Evolutionary conservation across 2,888 invertebrate genomes (phyloP).

Genomic region (Blomia tropicalis): DNA sequence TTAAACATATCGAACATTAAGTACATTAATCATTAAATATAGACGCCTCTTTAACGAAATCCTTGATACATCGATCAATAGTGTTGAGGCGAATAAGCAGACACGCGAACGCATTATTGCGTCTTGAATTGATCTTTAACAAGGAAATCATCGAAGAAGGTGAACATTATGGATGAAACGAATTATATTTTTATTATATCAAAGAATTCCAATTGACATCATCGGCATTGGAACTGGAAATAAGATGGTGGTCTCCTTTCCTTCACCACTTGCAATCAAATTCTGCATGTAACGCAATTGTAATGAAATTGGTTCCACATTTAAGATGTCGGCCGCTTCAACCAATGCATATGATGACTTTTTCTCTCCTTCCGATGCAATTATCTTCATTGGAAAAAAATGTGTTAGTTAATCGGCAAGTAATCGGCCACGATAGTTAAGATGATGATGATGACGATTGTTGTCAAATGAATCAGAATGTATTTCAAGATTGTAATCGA

Average conservation of each 20-base stretch:
- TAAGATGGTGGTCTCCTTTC: conserved; percentile 75
- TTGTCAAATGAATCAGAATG: too few relatives aligned
- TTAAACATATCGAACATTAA: too few relatives aligned
- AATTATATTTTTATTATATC: too few relatives aligned
- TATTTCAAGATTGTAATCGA: neutral
- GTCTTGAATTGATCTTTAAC: too few relatives aligned
- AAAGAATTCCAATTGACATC: neutral
- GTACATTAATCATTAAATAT: too few relatives aligned
- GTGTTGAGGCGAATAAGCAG: too few relatives aligned
- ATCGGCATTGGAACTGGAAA: conserved; percentile 13
- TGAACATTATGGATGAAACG: neutral
- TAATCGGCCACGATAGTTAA: neutral
- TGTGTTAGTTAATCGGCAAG: neutral
- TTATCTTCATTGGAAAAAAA: conserved; percentile 45
- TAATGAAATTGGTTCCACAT: conserved; percentile 33
- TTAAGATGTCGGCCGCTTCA: conserved; percentile 40
- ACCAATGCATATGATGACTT: conserved; percentile 55
- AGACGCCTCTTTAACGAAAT: too few relatives aligned
- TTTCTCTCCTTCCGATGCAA: conserved; percentile 90
- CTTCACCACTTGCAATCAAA: conserved; percentile 70
- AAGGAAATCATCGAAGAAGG: neutral
- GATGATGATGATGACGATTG: neutral
- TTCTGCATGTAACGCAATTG: conserved; percentile 60
- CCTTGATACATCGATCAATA: too few relatives aligned
- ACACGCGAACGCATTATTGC: too few relatives aligned